Evolutionary conservation across 2,888 invertebrate species (phyloP).

Genomic region (Ptychoptera contaminata): DNA sequence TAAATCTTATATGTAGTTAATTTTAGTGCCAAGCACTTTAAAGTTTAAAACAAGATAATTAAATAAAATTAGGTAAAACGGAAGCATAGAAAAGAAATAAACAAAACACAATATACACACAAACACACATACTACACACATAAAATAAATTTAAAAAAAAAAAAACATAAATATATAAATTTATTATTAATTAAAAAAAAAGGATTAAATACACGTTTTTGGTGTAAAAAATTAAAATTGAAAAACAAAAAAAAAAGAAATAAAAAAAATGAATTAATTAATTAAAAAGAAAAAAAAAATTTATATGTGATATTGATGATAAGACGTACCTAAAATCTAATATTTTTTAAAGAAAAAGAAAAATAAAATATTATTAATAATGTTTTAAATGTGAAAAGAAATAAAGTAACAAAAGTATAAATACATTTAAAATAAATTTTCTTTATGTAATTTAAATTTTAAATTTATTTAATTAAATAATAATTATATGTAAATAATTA

Average conservation of each 20-base stretch:
- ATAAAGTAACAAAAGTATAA: too few relatives aligned
- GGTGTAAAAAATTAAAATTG: neutral
- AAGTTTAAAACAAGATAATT: neutral
- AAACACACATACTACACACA: conserved; percentile 7
- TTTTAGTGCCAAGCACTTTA: too few relatives aligned
- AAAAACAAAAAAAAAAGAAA: conserved; percentile 7
- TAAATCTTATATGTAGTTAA: too few relatives aligned
- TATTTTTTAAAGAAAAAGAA: neutral
- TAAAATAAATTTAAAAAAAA: conserved; percentile 9
- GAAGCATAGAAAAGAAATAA: conserved; percentile 5
- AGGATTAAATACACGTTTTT: conserved; percentile 1
- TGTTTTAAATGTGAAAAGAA: too few relatives aligned
- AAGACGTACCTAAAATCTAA: conserved; percentile 4
- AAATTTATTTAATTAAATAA: too few relatives aligned
- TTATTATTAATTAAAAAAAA: conserved; percentile 1
- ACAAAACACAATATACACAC: neutral
- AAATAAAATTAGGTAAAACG: conserved; percentile 3
- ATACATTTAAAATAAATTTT: too few relatives aligned
- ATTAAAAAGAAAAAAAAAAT: neutral
- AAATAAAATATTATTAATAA: too few relatives aligned
- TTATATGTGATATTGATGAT: conserved; percentile 6
- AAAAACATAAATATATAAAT: neutral
- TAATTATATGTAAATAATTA: too few relatives aligned
- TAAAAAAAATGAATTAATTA: conserved; percentile 11
- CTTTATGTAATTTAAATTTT: too few relatives aligned